Percentiles rank a stretch among this genome's conserved stretches.
Evolutionary conservation across 2,797 vertebrate species (phyloP).

Genomic region (Myotis pilosus): DNA sequence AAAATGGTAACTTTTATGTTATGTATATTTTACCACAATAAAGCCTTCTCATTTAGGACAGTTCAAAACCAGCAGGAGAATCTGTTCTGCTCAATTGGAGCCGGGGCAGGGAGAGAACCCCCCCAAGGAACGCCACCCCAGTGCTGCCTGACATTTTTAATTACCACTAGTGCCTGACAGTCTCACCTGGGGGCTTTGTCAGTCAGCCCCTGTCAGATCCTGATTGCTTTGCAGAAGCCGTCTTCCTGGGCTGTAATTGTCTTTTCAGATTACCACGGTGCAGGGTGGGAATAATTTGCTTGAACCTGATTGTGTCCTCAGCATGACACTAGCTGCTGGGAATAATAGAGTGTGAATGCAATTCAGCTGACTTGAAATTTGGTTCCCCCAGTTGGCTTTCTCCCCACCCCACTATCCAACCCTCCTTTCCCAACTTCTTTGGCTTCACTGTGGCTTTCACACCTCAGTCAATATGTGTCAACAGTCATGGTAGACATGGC

Average conservation of each 20-base stretch:
- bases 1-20: neutral
- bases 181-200: neutral
- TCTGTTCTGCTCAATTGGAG: neutral
- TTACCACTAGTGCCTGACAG: neutral
- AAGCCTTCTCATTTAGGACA: neutral
- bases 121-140: neutral
- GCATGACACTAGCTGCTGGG: neutral
- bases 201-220: neutral
- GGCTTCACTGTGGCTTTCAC: neutral
- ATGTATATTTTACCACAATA: neutral
- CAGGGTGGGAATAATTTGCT: neutral
- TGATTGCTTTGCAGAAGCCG: slow-evolving; percentile 11
- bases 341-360: neutral
- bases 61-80: neutral
- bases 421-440: neutral
- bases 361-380: slow-evolving; percentile 27
- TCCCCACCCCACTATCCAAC: neutral
- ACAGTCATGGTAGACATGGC: neutral
- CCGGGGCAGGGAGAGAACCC: neutral
- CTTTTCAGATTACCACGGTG: slow-evolving; percentile 47
- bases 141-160: neutral
- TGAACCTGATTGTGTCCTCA: slow-evolving; percentile 56
- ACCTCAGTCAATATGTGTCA: neutral
- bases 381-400: neutral
- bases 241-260: slow-evolving; percentile 39